These are phyloP conservation scores for Phylloscopus collybita DNA, from an alignment of 2,797 vertebrate species.

Conservation along the genomic window DNA sequence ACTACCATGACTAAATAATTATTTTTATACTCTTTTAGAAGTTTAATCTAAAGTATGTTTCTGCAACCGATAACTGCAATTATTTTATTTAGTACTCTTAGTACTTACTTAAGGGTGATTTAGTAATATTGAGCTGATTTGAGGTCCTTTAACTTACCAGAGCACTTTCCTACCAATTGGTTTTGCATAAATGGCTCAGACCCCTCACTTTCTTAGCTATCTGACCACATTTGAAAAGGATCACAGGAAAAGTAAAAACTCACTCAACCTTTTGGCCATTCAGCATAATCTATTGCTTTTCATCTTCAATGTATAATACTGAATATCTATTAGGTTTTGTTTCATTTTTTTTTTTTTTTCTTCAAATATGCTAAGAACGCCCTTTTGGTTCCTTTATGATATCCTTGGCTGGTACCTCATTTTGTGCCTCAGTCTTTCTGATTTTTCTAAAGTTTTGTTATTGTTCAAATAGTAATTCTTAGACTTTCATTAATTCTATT, in stretches of 20 bases:
- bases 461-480: background rate
- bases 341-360: background rate
- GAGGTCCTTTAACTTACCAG: background rate
- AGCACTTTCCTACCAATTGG: background rate
- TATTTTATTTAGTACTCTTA: background rate
- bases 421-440: background rate
- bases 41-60: background rate
- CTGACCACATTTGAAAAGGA: background rate
- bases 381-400: background rate
- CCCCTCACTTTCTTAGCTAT: background rate
- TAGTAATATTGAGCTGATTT: background rate
- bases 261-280: background rate
- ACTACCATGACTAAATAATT: background rate
- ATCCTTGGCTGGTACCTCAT: background rate
- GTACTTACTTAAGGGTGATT: background rate
- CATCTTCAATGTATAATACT: background rate
- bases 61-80: background rate
- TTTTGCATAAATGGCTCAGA: background rate
- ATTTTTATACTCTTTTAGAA: background rate
- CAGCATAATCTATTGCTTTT: background rate
- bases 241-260: background rate
- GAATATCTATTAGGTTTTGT: background rate
- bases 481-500: background rate
- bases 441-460: background rate
- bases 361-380: background rate